Conservation (phyloP, 2,888 invertebrate species). For the Iselma pallidipennis region DNA sequence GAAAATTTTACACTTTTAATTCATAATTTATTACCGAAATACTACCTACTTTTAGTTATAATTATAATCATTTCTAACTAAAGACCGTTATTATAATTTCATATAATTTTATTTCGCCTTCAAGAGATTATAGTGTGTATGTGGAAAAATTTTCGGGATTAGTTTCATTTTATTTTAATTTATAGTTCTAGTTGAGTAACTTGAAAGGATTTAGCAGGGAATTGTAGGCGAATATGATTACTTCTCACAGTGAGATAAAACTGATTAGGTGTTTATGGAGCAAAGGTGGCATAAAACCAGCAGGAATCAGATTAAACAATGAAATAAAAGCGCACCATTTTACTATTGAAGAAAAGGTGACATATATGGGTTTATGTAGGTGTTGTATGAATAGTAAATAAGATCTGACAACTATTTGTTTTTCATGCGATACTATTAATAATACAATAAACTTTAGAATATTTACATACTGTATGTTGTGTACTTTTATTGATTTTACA, state of each 20-base stretch:
- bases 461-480: background rate
- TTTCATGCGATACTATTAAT: conserved; percentile 1
- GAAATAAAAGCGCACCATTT: background rate
- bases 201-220: background rate
- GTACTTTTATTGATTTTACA: background rate
- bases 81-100: background rate
- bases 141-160: background rate
- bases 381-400: conserved; percentile 3
- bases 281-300: background rate
- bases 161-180: background rate
- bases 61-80: too few species aligned
- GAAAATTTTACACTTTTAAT: background rate
- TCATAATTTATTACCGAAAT: background rate
- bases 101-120: background rate
- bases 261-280: conserved; percentile 1
- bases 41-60: background rate
- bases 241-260: background rate
- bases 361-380: conserved; percentile 2
- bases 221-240: too few species aligned
- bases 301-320: background rate
- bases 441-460: background rate
- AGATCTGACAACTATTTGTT: background rate
- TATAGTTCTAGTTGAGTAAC: background rate
- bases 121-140: background rate
- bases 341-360: background rate